A percentile compares a stretch with the other conserved stretches of the same genome.
phyloP scores from a whole-genome alignment of 37 sponge, comb jelly and placozoan genomes.

The Ianthella basta region DNA sequence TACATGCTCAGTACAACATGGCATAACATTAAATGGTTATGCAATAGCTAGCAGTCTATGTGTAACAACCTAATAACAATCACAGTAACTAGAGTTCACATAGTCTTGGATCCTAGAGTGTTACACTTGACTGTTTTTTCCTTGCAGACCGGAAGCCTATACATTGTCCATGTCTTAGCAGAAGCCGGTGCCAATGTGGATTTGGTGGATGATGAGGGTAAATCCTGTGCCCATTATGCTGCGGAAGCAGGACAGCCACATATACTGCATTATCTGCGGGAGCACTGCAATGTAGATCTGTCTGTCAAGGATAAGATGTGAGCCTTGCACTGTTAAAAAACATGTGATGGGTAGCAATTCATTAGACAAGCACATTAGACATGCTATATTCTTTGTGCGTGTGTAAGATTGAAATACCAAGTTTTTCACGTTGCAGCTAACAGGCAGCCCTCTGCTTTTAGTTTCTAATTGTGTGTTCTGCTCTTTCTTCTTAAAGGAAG shows the following conservation, averaged over 20 bases:
- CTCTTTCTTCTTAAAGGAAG: constrained; percentile 27
- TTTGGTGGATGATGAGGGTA: constrained; percentile 31
- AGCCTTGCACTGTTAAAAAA: constrained; percentile 10
- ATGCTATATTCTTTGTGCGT: too few relatives aligned
- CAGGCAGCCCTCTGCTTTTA: too few relatives aligned
- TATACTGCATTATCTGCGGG: constrained; percentile 55
- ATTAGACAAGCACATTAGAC: too few relatives aligned
- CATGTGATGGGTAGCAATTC: background rate
- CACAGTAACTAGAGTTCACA: too few relatives aligned
- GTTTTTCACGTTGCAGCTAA: too few relatives aligned
- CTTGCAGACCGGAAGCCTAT: constrained; percentile 52
- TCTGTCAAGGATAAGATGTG: constrained; percentile 48
- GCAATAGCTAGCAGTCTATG: background rate
- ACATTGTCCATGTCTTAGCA: constrained; percentile 49
- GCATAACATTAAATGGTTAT: background rate
- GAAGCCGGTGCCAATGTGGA: constrained; percentile 52
- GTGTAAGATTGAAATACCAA: too few relatives aligned
- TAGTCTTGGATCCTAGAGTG: too few relatives aligned
- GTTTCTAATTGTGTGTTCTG: background rate
- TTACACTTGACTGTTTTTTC: background rate
- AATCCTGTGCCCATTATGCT: constrained; percentile 50
- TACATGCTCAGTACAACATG: constrained; percentile 19
- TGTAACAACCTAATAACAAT: too few relatives aligned
- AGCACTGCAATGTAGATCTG: constrained; percentile 12
- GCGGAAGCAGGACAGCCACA: constrained; percentile 59